Evolutionary conservation across 2,797 vertebrate species (phyloP).

Genomic region (Craterocephalus amniculus): DNA sequence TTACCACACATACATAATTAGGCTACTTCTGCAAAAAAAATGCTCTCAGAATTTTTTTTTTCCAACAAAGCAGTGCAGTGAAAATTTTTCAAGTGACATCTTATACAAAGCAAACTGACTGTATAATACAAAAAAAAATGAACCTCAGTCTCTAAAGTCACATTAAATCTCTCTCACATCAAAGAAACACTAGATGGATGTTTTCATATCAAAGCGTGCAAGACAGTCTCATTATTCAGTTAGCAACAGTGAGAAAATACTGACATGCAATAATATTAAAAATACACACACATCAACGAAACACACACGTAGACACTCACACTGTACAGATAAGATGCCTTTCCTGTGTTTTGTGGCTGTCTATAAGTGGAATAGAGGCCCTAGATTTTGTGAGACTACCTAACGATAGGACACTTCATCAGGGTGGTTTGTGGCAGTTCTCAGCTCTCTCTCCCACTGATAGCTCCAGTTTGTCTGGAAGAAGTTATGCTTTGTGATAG

Average conservation of each 20-base stretch:
- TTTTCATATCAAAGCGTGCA: conserved; percentile 13
- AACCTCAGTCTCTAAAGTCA: neutral
- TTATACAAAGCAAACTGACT: neutral
- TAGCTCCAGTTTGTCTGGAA: conserved; percentile 75
- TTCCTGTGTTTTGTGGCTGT: conserved; percentile 46
- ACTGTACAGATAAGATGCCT: conserved; percentile 63
- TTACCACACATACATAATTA: neutral
- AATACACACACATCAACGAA: conserved; percentile 45
- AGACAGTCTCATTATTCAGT: conserved; percentile 15
- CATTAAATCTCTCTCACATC: conserved; percentile 9
- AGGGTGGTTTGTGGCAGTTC: conserved; percentile 63
- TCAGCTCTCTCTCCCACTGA: conserved; percentile 64
- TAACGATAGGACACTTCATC: conserved; percentile 76
- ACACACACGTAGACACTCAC: conserved; percentile 37
- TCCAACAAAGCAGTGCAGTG: neutral
- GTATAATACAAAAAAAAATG: neutral
- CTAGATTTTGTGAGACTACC: conserved; percentile 71
- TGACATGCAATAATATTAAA: conserved; percentile 50
- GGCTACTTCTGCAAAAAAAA: neutral
- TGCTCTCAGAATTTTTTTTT: no score
- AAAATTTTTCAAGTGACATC: neutral
- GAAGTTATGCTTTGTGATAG: conserved; percentile 71
- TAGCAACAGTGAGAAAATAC: conserved; percentile 27
- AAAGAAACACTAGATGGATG: conserved; percentile 12
- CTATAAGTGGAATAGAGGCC: conserved; percentile 63